phyloP scores from a whole-genome alignment of 2,113 vertebrate genomes.

The Phyllostomus hastatus region DNA sequence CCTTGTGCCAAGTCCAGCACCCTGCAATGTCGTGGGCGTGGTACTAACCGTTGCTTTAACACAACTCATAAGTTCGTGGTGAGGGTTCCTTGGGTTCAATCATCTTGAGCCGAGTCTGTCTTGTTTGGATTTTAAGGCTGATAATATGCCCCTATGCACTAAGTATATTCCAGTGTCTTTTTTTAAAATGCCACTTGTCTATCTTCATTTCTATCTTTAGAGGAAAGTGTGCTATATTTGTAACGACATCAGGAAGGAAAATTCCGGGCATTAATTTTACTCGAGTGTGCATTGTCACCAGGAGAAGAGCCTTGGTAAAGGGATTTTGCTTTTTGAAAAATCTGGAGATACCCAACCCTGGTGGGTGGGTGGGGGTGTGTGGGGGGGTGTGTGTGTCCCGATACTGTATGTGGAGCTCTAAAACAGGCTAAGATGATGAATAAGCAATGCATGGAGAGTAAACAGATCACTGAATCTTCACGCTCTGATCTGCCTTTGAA shows the following conservation, averaged over 20 bases:
- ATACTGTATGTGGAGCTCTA: background rate
- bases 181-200: background rate
- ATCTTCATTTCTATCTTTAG: background rate
- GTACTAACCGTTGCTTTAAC: background rate
- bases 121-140: background rate
- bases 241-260: background rate
- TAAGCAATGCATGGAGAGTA: background rate
- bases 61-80: background rate
- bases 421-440: background rate
- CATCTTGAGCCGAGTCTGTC: background rate
- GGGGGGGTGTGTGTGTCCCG: too few species aligned
- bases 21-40: too few species aligned
- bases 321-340: background rate
- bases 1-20: fast-evolving
- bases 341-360: background rate
- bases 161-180: background rate
- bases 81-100: background rate
- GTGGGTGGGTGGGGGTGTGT: background rate
- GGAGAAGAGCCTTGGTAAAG: background rate
- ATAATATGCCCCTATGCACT: background rate
- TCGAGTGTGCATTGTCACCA: background rate
- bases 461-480: background rate
- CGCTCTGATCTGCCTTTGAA: background rate
- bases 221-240: background rate
- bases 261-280: background rate